These are phyloP conservation scores for Sylvilagus bachmani DNA, from an alignment of 2,113 vertebrate species.

Conservation along the genomic window DNA sequence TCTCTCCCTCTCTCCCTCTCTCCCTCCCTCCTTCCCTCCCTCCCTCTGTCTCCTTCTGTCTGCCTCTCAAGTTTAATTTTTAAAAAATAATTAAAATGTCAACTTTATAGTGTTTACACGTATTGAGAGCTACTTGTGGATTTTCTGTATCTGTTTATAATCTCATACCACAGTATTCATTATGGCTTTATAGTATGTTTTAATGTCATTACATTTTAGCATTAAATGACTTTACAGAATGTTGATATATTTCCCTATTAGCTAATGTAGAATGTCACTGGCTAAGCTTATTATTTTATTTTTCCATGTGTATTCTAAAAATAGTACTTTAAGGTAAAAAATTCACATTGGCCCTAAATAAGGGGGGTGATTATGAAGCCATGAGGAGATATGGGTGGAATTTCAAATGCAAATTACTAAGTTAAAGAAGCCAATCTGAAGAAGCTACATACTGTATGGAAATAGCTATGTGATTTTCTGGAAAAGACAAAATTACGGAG, in stretches of 20 bases:
- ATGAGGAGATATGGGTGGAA: background rate
- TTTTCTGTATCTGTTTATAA: background rate
- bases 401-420: background rate
- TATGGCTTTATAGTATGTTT: background rate
- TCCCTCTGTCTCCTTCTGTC: too few relatives aligned
- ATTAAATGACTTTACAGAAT: background rate
- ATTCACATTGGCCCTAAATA: background rate
- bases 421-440: background rate
- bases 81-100: too few relatives aligned
- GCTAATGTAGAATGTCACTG: background rate
- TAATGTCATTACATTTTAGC: background rate
- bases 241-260: background rate
- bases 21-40: too few relatives aligned
- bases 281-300: background rate
- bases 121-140: background rate
- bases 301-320: background rate
- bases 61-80: too few relatives aligned
- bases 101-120: background rate
- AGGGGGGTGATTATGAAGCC: background rate
- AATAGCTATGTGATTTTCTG: background rate
- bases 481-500: background rate
- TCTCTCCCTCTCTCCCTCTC: too few relatives aligned
- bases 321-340: background rate
- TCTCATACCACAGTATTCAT: background rate
- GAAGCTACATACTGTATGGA: too few relatives aligned